These are phyloP conservation scores for Marasmarcha lunaedactyla DNA, from an alignment of 2,888 invertebrate species.

Conservation along the genomic window DNA sequence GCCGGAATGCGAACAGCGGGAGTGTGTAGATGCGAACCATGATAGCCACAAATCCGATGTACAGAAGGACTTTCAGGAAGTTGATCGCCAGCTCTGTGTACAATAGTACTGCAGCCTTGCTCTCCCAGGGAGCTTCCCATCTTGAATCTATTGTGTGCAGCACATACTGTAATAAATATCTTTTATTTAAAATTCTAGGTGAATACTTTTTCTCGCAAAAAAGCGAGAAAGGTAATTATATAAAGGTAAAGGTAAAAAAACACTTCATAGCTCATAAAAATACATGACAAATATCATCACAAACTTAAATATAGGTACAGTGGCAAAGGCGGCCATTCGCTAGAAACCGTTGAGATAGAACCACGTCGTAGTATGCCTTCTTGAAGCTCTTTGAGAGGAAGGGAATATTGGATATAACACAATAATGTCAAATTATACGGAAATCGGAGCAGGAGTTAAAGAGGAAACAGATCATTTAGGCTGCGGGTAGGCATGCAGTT, in stretches of 20 bases:
- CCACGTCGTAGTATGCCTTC: conserved; percentile 96
- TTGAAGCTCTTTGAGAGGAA: conserved; percentile 84
- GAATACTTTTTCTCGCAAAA: too few species aligned
- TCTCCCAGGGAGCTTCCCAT: conserved; percentile 98
- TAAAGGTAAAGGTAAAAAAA: neutral
- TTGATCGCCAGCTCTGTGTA: conserved; percentile 97
- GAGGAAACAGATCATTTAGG: too few species aligned
- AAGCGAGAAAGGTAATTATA: neutral
- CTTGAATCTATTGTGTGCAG: conserved; percentile 88
- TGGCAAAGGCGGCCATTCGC: too few species aligned
- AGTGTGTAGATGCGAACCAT: conserved; percentile 98
- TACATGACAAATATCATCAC: too few species aligned
- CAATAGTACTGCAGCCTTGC: conserved; percentile 96
- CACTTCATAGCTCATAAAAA: too few species aligned
- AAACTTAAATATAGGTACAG: too few species aligned
- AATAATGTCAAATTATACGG: too few species aligned
- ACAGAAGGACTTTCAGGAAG: conserved; percentile 85
- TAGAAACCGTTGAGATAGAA: conserved; percentile 95
- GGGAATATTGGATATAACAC: too few species aligned
- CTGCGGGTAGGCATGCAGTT: too few species aligned
- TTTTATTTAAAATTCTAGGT: conserved; percentile 3
- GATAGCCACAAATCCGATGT: conserved; percentile 91
- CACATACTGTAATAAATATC: conserved; percentile 43
- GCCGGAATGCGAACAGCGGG: conserved; percentile 97
- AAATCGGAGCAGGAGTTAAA: too few species aligned